Conservation (phyloP, 1,140 invertebrate species). For the Calycopis cecrops region DNA sequence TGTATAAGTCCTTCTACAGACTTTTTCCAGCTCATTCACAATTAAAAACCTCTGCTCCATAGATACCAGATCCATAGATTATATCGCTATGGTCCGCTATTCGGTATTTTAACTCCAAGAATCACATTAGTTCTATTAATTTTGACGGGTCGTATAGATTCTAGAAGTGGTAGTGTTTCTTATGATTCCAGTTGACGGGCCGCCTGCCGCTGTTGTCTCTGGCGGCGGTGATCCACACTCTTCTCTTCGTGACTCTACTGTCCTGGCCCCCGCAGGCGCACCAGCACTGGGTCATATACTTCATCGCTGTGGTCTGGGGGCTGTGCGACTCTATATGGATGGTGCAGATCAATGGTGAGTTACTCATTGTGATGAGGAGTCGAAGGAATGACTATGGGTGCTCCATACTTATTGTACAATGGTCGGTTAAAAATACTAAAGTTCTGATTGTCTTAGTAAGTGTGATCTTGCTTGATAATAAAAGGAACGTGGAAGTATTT, state of each 20-base stretch:
- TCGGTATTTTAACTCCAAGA: not conserved
- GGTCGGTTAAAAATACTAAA: too few species aligned
- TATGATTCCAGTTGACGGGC: constrained; percentile 77
- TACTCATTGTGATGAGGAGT: not conserved
- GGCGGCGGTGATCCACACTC: constrained; percentile 81
- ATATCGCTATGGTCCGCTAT: too few species aligned
- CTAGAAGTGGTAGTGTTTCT: not conserved
- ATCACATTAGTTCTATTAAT: not conserved
- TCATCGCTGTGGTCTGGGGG: constrained; percentile 92
- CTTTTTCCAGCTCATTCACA: too few species aligned
- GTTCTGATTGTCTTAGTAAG: too few species aligned
- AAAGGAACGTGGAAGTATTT: too few species aligned
- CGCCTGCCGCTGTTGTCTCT: constrained; percentile 83
- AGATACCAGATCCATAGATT: too few species aligned
- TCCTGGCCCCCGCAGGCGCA: constrained; percentile 84
- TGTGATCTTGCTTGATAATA: too few species aligned
- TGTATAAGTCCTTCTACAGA: too few species aligned
- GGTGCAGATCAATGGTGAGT: constrained; percentile 93
- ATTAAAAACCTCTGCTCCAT: too few species aligned
- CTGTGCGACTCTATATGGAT: constrained; percentile 94
- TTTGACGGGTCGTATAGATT: too few species aligned
- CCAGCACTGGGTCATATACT: constrained; percentile 83
- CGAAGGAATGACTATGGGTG: too few species aligned
- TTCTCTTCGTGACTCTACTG: constrained; percentile 79
- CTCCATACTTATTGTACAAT: too few species aligned